Conservation (phyloP, 2,888 invertebrate genomes). For the Trachelus iudaicus region DNA sequence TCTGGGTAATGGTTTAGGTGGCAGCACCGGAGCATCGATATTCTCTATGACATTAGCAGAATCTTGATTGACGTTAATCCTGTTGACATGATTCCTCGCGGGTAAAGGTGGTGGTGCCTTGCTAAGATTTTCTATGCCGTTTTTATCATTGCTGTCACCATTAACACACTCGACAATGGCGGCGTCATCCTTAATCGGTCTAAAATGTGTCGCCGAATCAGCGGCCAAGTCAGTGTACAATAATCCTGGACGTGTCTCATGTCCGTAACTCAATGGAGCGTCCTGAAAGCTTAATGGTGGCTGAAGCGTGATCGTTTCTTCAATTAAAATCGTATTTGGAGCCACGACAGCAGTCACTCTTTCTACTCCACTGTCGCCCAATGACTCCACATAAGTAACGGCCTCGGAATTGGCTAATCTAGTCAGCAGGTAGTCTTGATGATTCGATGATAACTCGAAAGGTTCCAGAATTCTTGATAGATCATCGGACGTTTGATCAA, state of each 20-base stretch:
- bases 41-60: background rate
- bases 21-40: constrained; percentile 44
- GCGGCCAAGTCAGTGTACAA: constrained; percentile 55
- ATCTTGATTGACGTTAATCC: constrained; percentile 49
- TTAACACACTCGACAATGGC: constrained; percentile 56
- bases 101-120: constrained; percentile 39
- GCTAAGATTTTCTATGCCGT: background rate
- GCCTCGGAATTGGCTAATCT: constrained; percentile 60
- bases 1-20: constrained; percentile 63
- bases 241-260: constrained; percentile 55
- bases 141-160: constrained; percentile 27
- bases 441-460: constrained; percentile 4
- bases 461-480: background rate
- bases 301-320: constrained; percentile 59
- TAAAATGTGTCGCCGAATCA: constrained; percentile 56
- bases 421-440: constrained; percentile 68
- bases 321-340: constrained; percentile 56
- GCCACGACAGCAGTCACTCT: constrained; percentile 62
- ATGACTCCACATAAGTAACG: constrained; percentile 56
- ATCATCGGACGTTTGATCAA: background rate
- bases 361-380: constrained; percentile 55
- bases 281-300: constrained; percentile 69
- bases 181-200: constrained; percentile 57
- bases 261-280: constrained; percentile 69
- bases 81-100: constrained; percentile 52